Evolutionary conservation across 2,797 vertebrate species (phyloP), one percentile per base, ranked within the genome.

Genomic region (Rallus crepitans): DNA sequence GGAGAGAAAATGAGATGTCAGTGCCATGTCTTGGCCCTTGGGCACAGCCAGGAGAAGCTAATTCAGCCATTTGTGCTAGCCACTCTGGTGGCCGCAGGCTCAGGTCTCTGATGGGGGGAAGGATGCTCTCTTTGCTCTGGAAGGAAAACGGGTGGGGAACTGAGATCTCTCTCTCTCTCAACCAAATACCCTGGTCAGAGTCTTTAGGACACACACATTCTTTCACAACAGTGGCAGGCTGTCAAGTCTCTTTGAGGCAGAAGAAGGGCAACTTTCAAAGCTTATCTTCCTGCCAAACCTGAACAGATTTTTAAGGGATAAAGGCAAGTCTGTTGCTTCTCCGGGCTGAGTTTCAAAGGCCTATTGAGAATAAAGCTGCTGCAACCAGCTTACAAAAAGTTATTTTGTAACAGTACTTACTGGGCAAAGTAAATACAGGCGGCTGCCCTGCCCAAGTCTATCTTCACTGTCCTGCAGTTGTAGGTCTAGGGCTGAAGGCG

Each of bases 51-150:
- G 45, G 21, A 86, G 42, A 65, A 89, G 48, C 2, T 5, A 48
- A 37, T 39, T 18, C 31, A 82, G n/a, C 42, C 18, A 4, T 24
- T 68, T 63, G 37, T 72, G 79, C 66, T 37, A 55, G 33, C 28
- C 28, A 15, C 63, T 65, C 5, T 66, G 42, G 42, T 19, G 42
- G 12, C 45, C 68, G 48, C 33, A 68, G 68, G 39, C 39, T 71
- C 24, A 42, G 61, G 24, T 73, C 65, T 78, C 21, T 0, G 0
- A 3, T 10, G 11, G 37, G 13, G 3, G 12, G 15, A 72, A 30
- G 12, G 55, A 79, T 40, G 6, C 25, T 64, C 25, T 52, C 48
- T 42, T 60, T 40, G 20, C 7, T 66, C 30, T 45, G 31, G 37
- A 61, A 59, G 17, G 39, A 59, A 84, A 85, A 42, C 0, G 6